Conservation (phyloP, 2,888 invertebrate genomes). For the Ochlodes sylvanus region DNA sequence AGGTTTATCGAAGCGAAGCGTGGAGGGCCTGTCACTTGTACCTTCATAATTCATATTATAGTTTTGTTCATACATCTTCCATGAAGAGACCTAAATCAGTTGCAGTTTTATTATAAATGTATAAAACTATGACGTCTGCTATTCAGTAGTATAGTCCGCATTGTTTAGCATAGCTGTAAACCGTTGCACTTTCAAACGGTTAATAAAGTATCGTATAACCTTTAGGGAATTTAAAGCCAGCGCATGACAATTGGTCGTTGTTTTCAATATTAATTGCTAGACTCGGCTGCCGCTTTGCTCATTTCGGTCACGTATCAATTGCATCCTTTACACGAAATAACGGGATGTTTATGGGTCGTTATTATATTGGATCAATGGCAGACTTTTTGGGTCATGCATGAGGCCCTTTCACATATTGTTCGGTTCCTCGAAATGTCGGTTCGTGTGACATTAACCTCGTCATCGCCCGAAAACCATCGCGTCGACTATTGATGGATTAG, state of each 20-base stretch:
- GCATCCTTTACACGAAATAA: conserved; percentile 55
- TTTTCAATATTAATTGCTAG: conserved; percentile 50
- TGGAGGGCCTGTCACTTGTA: too few species aligned
- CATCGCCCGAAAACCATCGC: conserved; percentile 5
- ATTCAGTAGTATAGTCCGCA: conserved; percentile 43
- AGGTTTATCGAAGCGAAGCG: too few species aligned
- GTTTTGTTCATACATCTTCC: too few species aligned
- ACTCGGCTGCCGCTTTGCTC: conserved; percentile 29
- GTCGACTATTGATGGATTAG: conserved; percentile 15
- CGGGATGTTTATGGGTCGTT: conserved; percentile 50
- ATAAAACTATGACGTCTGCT: neutral
- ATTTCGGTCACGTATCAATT: conserved; percentile 49
- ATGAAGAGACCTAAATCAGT: neutral
- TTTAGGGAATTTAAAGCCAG: conserved; percentile 50
- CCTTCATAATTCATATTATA: too few species aligned
- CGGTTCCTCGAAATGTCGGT: conserved; percentile 17
- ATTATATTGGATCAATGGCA: conserved; percentile 48
- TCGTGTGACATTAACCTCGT: conserved; percentile 10
- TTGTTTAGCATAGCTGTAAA: conserved; percentile 46
- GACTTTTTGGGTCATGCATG: conserved; percentile 45
- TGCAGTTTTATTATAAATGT: neutral
- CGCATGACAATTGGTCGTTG: conserved; percentile 44
- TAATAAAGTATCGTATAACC: conserved; percentile 46
- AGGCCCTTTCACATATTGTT: conserved; percentile 50
- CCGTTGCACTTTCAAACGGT: conserved; percentile 53